Base-by-base conservation (phyloP, 2,113 vertebrate species). In the cattle (Bos taurus) region DNA sequence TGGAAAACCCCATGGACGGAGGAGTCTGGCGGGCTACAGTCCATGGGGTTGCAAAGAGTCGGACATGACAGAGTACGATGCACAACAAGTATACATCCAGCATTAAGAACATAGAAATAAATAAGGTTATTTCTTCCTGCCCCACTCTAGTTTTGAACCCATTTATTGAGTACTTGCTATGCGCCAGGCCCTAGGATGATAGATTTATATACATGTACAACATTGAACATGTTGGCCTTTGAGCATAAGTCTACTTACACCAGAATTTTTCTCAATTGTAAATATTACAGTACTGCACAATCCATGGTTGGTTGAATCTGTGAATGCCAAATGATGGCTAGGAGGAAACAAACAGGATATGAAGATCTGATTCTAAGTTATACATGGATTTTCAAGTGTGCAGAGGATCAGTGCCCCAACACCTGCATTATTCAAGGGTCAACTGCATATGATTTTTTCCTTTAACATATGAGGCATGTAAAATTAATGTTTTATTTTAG, bases 61-160 rank as follows among this genome's bases (percentile, higher is more conserved):
- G 0, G 67, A 74, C 1, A 0, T 74, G 67, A 40, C 36, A 74
- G n/a, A 71, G 21, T 74, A 74, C 0, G 1, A 23, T 0, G 3
- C 67, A 74, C 21, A 12, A 71, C n/a, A 74, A 43, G 9, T 50
- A 48, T 48, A 36, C 12, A 74, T 25, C 25, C 25, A 30, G 15
- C 28, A 88, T 21, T 74, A 40, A 94, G 48, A 77, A 94, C 46
- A 36, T 3, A 97, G 40, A n/a, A 82, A 77, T 21, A 85, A 48
- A 85, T 25, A 33, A 81, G 48, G 17, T 26, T 60, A 67, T 54
- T 90, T 90, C n/a, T 64, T 59, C 54, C 2, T 67, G 12, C 33
- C 17, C 19, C 16, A 36, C 7, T 1, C 59, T 67, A 91, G n/a
- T 80, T 85, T 96, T 80, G 28, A 85, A 30, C 52, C 52, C 17